Evolutionary conservation across 2,888 invertebrate species (phyloP), one percentile per base, ranked within the genome.

Genomic region (Melieria picta): DNA sequence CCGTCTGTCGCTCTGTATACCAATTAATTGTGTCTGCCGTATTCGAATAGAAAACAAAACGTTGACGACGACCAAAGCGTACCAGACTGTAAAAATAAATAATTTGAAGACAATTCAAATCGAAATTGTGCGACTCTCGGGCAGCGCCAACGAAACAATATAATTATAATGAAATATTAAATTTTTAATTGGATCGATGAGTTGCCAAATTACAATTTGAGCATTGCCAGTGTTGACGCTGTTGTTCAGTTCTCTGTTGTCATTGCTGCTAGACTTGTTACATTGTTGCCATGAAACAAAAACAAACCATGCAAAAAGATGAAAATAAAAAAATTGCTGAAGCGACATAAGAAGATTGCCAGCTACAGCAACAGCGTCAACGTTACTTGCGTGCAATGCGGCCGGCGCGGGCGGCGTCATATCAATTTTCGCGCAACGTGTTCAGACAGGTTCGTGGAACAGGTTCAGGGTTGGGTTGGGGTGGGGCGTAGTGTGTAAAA

Each of bases 151-250:
- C 11, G 47, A 47, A 57, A 57, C 42, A 55, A 5, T 45, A 43
- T 43, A 43, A 64, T 64, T 66, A 56, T 42, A 57, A 57, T 58
- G 30, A 58, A 58, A 58, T 66, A 58, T 57, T 66, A 58, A 66
- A 66, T 66, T 48, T 42, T 66, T 66, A 66, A 57, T 42, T 47
- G 66, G 57, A 66, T 66, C 66, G 58, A 58, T 66, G 66, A 66
- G 57, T 11, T 58, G 58, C 42, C 46, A 47, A 13, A 57, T 13
- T 7, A 45, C 16, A 66, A 66, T 16, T 46, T 45, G 43, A 3
- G 3, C 56, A 16, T 9, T 4, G n/a, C 64, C 50, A 64, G 45
- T 7, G 13, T 6, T 13, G 4, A 7, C 60, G 11, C 7, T 7
- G 58, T 9, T 5, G 58, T 1, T 16, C 16, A 1, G 16, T 16